Percentiles rank a stretch among this genome's conserved stretches.
Conservation (phyloP, 2,113 vertebrate genomes). For the Dunckerocampus dactyliophorus region DNA sequence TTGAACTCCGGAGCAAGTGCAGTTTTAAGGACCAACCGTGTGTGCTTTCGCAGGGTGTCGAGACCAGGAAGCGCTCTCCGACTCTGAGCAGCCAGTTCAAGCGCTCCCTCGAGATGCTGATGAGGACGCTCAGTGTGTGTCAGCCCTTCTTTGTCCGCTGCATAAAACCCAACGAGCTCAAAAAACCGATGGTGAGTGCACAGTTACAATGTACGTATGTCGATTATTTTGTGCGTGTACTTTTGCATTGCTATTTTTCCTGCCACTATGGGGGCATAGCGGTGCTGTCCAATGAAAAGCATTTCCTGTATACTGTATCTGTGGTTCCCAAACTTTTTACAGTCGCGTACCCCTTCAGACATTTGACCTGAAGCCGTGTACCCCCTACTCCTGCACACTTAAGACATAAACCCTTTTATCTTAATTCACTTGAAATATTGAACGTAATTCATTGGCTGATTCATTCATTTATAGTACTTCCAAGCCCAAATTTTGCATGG, state of each 20-base stretch:
- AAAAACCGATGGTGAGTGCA: slow-evolving; percentile 91
- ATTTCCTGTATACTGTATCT: background rate
- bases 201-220: background rate
- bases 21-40: background rate
- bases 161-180: slow-evolving; percentile 96
- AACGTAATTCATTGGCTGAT: too few relatives aligned
- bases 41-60: slow-evolving; percentile 77
- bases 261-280: too few relatives aligned
- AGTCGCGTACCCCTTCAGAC: too few relatives aligned
- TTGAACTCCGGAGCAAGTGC: background rate
- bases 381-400: too few relatives aligned
- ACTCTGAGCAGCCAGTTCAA: slow-evolving; percentile 99
- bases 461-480: too few relatives aligned
- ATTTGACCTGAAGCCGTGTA: too few relatives aligned
- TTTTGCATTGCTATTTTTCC: background rate
- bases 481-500: too few relatives aligned
- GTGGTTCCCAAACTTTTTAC: too few relatives aligned
- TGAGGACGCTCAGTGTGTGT: slow-evolving; percentile 91
- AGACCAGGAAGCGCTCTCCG: slow-evolving; percentile 96
- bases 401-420: too few relatives aligned
- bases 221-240: background rate
- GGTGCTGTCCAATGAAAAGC: background rate
- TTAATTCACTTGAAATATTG: too few relatives aligned
- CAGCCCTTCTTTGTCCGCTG: slow-evolving; percentile 98
- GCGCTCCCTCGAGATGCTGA: slow-evolving; percentile 94